Base-by-base conservation (phyloP, 1,140 invertebrate genomes). In the Drosophila littoralis region DNA sequence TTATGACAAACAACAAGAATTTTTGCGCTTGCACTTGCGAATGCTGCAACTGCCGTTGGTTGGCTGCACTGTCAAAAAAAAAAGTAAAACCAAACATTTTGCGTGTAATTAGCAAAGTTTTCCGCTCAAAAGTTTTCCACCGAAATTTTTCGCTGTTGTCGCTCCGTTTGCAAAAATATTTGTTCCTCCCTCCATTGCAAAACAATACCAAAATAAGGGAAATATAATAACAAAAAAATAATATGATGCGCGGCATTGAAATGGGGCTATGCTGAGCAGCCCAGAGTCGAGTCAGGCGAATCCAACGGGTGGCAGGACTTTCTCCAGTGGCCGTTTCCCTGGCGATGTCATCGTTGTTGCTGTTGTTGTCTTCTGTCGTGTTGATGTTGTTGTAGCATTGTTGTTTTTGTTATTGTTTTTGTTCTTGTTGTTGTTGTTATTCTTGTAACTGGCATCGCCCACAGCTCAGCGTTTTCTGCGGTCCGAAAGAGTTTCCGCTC, bases 101-200 rank as follows among this genome's bases (percentile, higher is more conserved):
- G 78, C 78, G 71, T 80, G 75, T 78, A 80, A 80, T 80, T 80
- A 80, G 78, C 78, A 80, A 80, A 80, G 78, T 80, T 80, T 80
- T 80, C 78, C 78, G 78, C 71, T 80, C 65, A 80, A 78, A 80
- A 80, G 33, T 80, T 80, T 80, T 57, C 57, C 51, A 36, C 69
- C 22, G 17, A 71, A 67, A 77, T 68, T 77, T 73, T 68, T 64
- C 57, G 77, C 64, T 68, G 57, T 63, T 75, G 57, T 75, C 72
- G 59, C 58, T 46, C 35, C 33, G 63, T 40, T 58, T 12, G 55
- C 73, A 68, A 54, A 75, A 75, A 75, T 78, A 76, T 78, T 78
- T 28, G 22, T 28, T 28, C 22, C 22, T 28, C 22, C 22, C 22
- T 28, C 22, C 22, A 5, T 28, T 68, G 76, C 72, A 75, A 71